phyloP scores from a whole-genome alignment of 2,797 vertebrate species.

The Novumbra hubbsi region DNA sequence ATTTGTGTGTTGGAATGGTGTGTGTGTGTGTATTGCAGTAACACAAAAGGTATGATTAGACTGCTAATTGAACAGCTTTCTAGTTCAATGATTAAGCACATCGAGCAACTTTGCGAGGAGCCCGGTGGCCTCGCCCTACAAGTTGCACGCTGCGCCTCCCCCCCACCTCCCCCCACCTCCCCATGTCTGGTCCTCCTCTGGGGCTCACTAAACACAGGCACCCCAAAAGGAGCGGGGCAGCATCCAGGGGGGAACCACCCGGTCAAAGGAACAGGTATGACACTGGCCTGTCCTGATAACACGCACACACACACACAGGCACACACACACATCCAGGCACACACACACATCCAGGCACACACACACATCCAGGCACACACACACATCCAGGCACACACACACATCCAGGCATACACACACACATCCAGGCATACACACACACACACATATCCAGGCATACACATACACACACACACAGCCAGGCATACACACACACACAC shows the following conservation, averaged over 20 bases:
- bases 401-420: too few relatives aligned
- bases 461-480: conserved; percentile 2
- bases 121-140: not conserved
- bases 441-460: conserved; percentile 9
- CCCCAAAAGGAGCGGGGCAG: not conserved
- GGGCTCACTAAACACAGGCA: not conserved
- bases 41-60: too few relatives aligned
- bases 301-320: not conserved
- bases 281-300: not conserved
- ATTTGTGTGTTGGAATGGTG: too few relatives aligned
- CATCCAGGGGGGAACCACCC: not conserved
- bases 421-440: not conserved
- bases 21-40: too few relatives aligned
- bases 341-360: not conserved
- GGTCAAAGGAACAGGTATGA: not conserved
- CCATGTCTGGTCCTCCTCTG: not conserved
- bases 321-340: too few relatives aligned
- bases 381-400: not conserved
- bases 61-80: too few relatives aligned
- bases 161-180: not conserved
- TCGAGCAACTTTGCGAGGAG: not conserved
- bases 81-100: not conserved
- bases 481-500: not conserved
- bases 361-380: not conserved
- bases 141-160: not conserved